phyloP scores from a whole-genome alignment of 1,140 invertebrate species.

The Macrocentrus cingulum region DNA sequence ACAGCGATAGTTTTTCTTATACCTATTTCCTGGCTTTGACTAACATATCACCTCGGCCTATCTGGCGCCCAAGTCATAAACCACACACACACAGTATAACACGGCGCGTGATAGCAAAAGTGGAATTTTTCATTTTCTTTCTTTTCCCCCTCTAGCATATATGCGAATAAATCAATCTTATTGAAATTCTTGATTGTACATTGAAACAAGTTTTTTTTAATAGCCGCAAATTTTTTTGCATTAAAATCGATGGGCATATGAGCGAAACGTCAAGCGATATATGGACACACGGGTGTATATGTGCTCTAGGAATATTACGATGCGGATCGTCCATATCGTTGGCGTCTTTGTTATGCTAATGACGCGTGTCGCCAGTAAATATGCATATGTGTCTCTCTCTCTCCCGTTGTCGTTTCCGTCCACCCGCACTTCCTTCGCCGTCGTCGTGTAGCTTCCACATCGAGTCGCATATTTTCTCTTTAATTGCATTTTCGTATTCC shows the following conservation, averaged over 20 bases:
- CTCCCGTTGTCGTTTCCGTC: constrained; percentile 2
- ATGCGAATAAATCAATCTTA: constrained; percentile 16
- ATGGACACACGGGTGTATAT: constrained; percentile 14
- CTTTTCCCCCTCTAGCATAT: not conserved
- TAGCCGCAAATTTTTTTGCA: constrained; percentile 15
- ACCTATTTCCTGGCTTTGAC: not conserved
- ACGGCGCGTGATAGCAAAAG: too few species aligned
- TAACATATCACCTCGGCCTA: not conserved
- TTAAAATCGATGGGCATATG: too few species aligned
- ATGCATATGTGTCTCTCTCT: constrained; percentile 42
- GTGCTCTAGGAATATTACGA: constrained; percentile 33
- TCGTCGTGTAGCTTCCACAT: not conserved
- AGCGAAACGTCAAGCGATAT: too few species aligned
- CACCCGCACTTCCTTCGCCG: constrained; percentile 6
- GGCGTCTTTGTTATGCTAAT: constrained; percentile 50
- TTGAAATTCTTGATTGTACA: constrained; percentile 13
- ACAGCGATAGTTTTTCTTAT: not conserved
- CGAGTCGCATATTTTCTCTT: constrained; percentile 51
- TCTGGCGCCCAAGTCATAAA: constrained; percentile 12
- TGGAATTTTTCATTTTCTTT: constrained; percentile 12
- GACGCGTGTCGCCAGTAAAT: constrained; percentile 48
- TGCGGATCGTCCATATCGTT: constrained; percentile 32
- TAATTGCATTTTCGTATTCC: constrained; percentile 58
- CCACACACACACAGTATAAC: not conserved
- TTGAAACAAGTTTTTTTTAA: constrained; percentile 18